Conservation (phyloP, 2,888 invertebrate species). For the Agrilus biguttatus region DNA sequence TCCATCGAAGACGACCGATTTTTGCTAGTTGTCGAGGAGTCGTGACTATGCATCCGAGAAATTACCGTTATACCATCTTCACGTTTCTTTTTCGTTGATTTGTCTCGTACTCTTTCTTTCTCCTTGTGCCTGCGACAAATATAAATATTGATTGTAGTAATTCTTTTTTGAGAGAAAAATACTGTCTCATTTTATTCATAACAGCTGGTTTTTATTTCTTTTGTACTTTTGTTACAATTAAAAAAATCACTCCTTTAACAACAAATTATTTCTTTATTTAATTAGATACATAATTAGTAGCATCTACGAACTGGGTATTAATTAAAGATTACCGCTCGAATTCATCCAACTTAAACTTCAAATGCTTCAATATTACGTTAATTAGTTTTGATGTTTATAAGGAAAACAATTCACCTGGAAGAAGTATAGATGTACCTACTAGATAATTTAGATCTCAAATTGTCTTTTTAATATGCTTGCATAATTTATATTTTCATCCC, state of each 20-base stretch:
- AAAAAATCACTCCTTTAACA: neutral
- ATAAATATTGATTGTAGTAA: neutral
- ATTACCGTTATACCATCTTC: conserved; percentile 41
- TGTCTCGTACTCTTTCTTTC: conserved; percentile 24
- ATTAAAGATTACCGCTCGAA: too few relatives aligned
- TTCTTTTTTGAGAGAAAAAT: neutral
- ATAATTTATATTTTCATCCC: too few relatives aligned
- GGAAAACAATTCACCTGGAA: too few relatives aligned
- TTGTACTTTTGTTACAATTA: too few relatives aligned
- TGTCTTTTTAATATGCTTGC: too few relatives aligned
- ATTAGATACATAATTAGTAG: neutral
- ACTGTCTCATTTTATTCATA: neutral
- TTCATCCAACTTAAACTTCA: too few relatives aligned
- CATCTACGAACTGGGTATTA: too few relatives aligned
- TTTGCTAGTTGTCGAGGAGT: conserved; percentile 13
- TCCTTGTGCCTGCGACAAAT: conserved; percentile 26
- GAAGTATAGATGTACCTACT: too few relatives aligned
- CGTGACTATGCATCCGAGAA: conserved; percentile 33
- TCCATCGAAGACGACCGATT: conserved; percentile 28
- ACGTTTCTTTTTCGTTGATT: conserved; percentile 34
- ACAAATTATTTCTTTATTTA: neutral
- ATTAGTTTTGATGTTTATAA: too few relatives aligned
- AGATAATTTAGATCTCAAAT: too few relatives aligned
- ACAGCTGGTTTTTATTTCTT: too few relatives aligned
- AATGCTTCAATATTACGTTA: too few relatives aligned